phyloP scores from a whole-genome alignment of 2,888 invertebrate species.

The Elegia similella region DNA sequence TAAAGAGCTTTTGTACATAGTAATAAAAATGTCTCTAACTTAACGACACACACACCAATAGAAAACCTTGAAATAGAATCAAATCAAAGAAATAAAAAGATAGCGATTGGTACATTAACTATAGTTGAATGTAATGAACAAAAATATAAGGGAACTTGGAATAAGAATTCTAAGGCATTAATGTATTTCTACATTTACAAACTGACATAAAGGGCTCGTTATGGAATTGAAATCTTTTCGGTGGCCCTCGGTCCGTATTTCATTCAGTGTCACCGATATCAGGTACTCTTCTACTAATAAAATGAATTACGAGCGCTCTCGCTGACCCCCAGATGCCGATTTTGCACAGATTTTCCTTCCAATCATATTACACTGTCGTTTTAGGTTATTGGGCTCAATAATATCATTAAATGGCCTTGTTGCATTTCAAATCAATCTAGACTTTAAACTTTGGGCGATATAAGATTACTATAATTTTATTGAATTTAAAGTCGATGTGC shows the following conservation, averaged over 20 bases:
- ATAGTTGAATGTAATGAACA: too few species aligned
- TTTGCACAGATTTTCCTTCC: background rate
- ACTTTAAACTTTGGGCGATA: background rate
- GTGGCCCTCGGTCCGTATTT: slow-evolving; percentile 12
- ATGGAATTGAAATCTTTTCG: slow-evolving; percentile 25
- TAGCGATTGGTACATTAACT: background rate
- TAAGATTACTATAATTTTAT: too few species aligned
- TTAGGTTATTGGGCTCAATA: background rate
- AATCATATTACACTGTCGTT: background rate
- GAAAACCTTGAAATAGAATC: background rate
- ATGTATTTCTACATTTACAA: slow-evolving; percentile 17
- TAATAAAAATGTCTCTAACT: too few species aligned
- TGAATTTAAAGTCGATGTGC: too few species aligned
- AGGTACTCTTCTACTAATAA: slow-evolving; percentile 4
- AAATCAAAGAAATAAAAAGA: background rate
- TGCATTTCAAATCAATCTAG: background rate
- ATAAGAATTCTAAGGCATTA: background rate
- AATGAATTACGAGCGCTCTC: background rate
- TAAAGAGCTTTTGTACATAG: too few species aligned
- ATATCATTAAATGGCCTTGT: background rate
- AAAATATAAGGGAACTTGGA: background rate
- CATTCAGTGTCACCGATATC: background rate
- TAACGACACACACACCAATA: too few species aligned
- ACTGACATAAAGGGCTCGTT: slow-evolving; percentile 13
- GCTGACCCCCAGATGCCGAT: background rate